phyloP scores from a whole-genome alignment of 2,888 invertebrate species.

The Andricus curvator region DNA sequence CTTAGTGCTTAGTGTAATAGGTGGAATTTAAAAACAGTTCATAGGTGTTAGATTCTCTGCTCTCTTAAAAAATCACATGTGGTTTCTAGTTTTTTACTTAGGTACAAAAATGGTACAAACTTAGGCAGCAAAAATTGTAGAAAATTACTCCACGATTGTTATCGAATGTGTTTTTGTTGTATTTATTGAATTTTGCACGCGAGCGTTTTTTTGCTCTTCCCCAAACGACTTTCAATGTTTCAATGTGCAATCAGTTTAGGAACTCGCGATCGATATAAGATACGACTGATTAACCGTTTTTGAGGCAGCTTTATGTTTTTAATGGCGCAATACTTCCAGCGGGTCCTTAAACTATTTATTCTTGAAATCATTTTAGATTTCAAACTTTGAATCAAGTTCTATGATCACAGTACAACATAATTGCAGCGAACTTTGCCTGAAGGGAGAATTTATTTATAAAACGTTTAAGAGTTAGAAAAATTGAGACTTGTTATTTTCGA shows the following conservation, averaged over 20 bases:
- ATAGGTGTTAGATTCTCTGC: neutral
- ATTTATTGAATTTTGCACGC: neutral
- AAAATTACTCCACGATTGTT: conserved; percentile 11
- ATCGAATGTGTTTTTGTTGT: conserved; percentile 1
- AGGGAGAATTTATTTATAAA: neutral
- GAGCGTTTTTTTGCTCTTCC: conserved; percentile 1
- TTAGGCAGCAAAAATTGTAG: neutral
- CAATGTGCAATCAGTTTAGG: neutral
- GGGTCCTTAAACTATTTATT: conserved; percentile 8
- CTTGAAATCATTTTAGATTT: conserved; percentile 3
- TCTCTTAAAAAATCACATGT: neutral
- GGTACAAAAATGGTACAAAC: neutral
- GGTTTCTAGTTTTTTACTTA: neutral
- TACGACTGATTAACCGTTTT: conserved; percentile 4
- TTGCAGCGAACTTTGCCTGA: neutral
- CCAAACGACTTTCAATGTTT: conserved; percentile 6
- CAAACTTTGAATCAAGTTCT: neutral
- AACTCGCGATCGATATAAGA: conserved; percentile 2
- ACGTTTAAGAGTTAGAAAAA: neutral
- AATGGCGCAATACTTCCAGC: neutral
- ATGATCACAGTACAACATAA: neutral
- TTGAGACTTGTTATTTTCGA: neutral
- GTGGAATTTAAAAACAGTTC: neutral
- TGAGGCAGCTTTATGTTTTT: conserved; percentile 26
- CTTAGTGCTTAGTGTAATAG: conserved; percentile 10